Conservation (phyloP, 2,113 vertebrate genomes). For the Callopanchax toddi region DNA sequence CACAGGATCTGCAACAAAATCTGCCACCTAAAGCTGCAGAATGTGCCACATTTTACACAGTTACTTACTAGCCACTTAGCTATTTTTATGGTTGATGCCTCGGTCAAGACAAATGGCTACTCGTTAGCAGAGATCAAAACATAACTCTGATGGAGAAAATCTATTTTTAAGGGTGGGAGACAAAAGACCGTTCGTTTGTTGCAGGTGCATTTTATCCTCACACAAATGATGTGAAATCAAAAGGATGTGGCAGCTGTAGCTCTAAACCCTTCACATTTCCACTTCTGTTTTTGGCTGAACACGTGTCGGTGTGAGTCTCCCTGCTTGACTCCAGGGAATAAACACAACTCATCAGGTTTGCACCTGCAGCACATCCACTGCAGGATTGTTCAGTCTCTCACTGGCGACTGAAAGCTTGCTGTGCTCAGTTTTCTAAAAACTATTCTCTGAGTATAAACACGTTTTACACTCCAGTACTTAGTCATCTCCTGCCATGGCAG, state of each 20-base stretch:
- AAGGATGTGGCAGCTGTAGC: neutral
- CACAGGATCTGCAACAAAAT: too few relatives aligned
- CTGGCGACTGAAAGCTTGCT: neutral
- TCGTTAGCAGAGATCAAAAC: neutral
- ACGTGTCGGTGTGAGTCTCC: neutral
- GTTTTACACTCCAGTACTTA: too few relatives aligned
- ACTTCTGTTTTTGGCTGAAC: neutral
- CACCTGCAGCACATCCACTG: neutral
- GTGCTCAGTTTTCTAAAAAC: neutral
- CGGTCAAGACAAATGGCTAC: neutral
- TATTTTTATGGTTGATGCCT: neutral
- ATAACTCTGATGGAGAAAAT: neutral
- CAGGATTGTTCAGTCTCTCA: neutral
- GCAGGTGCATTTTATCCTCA: neutral
- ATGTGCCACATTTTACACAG: too few relatives aligned
- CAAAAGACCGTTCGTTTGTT: neutral
- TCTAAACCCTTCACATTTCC: neutral
- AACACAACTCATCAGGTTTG: neutral
- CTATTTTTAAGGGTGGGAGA: neutral
- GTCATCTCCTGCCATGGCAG: too few relatives aligned
- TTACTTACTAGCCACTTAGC: too few relatives aligned
- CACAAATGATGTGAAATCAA: neutral
- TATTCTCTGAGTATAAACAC: neutral
- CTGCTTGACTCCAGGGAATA: neutral
- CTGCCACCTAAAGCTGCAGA: too few relatives aligned